Conservation (phyloP, 2,113 vertebrate genomes). For the Salvelinus fontinalis region DNA sequence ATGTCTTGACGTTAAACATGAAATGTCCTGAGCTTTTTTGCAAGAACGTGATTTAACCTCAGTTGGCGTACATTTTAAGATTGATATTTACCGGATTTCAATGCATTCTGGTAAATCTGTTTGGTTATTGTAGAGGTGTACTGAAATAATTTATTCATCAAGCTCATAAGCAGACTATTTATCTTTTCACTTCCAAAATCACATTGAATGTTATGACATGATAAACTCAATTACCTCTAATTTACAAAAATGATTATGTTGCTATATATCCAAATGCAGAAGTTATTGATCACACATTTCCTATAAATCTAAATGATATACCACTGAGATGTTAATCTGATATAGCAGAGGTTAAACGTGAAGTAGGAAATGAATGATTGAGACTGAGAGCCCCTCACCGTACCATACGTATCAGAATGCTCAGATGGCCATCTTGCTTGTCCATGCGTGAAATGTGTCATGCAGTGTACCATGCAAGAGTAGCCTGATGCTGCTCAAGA, state of each 20-base stretch:
- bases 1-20: neutral
- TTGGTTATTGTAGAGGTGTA: too few species aligned
- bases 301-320: too few species aligned
- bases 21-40: neutral
- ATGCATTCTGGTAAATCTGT: too few species aligned
- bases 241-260: neutral
- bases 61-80: neutral
- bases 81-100: neutral
- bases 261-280: neutral
- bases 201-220: too few species aligned
- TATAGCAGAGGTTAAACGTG: neutral
- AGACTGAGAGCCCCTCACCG: slow-evolving; percentile 28
- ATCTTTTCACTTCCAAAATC: too few species aligned
- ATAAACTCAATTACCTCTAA: too few species aligned
- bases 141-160: too few species aligned
- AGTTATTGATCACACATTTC: too few species aligned
- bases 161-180: too few species aligned
- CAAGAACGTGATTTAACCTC: neutral
- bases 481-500: neutral
- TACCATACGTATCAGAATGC: slow-evolving; percentile 23
- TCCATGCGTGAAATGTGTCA: slow-evolving; percentile 31
- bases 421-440: slow-evolving; percentile 30
- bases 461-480: slow-evolving; percentile 25
- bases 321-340: neutral
- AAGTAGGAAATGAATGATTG: slow-evolving; percentile 40